Evolutionary conservation across 2,888 invertebrate species (phyloP), one percentile per base, ranked within the genome.

Genomic region (Diadromus collaris): DNA sequence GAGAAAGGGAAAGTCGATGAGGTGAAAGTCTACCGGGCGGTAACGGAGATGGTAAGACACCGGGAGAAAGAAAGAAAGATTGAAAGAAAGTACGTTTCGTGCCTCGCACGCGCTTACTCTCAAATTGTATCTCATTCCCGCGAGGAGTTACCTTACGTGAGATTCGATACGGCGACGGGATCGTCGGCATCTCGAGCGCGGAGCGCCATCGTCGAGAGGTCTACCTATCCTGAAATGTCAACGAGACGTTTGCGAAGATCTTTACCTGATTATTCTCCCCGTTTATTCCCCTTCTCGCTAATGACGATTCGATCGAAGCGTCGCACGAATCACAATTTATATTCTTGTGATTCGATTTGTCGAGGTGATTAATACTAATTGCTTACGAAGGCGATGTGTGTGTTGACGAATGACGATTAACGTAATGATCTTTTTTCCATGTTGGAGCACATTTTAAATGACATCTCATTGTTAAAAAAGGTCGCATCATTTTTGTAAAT

Each of bases 1-100:
- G 86, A 89, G 89, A 89, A 89, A 89, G 89, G 89, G 89, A 89
- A 89, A 89, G 89, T 89, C 86, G 84, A 82, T 85, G 84, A 83
- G 87, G 89, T 88, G 89, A 89, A 89, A 89, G 89, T 89, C 87
- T 84, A 68, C 71, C 51, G 51, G 21, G 24, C 78, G 72, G 75
- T 64, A 74, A 67, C 76, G 70, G 51, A 74, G 67, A 69, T 64
- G 80, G 60, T 61, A 56, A 75, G 61, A 71, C 56, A 79, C 44
- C 51, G 21, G 51, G 64, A 76, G 51, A 46, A 32, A 69, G 34
- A 76, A 69, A 51, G n/a, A 56, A 63, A 21, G 60, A n/a, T n/a
- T n/a, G n/a, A 75, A 78, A 67, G 46, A 65, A 65, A 58, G 48
- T 68, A 51, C 48, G n/a, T 74, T 63, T 74, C 54, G 10, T 56